These are phyloP conservation scores for Rhinoptilus africanus DNA, from an alignment of 2,113 vertebrate species.

Conservation along the genomic window DNA sequence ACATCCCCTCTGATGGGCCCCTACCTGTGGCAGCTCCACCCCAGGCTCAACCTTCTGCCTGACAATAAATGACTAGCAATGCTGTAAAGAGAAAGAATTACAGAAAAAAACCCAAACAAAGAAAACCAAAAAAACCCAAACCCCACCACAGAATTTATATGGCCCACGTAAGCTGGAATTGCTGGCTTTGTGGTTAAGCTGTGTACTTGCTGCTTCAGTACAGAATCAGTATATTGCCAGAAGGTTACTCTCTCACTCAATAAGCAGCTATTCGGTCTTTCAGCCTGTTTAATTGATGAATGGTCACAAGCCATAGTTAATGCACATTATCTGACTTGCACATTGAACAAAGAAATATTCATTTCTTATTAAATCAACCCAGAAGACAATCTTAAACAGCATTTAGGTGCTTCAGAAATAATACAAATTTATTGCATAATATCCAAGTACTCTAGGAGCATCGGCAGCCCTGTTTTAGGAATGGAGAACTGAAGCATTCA, in stretches of 20 bases:
- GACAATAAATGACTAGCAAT: background rate
- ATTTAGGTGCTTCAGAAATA: background rate
- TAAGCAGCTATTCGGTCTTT: background rate
- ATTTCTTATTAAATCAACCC: background rate
- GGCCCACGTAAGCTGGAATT: background rate
- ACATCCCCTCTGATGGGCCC: background rate
- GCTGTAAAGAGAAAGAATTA: background rate
- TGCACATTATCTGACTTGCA: background rate
- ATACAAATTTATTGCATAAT: background rate
- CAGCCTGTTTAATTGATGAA: background rate
- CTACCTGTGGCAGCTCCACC: background rate
- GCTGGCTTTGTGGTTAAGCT: background rate
- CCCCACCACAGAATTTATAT: background rate
- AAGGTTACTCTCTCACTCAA: background rate
- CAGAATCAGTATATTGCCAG: background rate
- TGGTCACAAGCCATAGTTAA: background rate
- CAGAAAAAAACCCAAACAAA: background rate
- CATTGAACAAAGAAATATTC: background rate
- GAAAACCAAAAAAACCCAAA: too few species aligned
- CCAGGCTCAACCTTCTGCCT: background rate
- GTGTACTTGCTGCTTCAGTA: background rate
- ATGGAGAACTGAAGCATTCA: background rate
- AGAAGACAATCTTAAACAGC: background rate
- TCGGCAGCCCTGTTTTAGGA: background rate
- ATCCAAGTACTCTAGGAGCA: background rate